Conservation (phyloP, 92 coral and sea anemone genomes). For the Isaurus tuberculatus region DNA sequence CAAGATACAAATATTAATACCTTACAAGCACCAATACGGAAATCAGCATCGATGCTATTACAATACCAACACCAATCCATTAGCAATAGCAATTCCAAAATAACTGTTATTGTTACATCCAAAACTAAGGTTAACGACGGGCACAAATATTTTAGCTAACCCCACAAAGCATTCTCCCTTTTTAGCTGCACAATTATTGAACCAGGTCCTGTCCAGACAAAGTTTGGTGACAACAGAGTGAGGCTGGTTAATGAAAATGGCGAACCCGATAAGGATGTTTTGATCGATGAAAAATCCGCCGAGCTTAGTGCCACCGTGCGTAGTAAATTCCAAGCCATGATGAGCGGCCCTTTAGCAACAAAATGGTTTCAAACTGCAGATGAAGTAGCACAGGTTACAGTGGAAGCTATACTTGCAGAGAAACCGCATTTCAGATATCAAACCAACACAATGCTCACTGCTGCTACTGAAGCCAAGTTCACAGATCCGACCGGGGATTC, state of each 20-base stretch:
- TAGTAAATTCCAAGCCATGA: conserved; percentile 51
- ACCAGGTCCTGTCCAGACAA: conserved; percentile 86
- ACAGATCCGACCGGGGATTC: conserved; percentile 89
- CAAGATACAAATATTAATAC: too few relatives aligned
- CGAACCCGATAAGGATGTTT: conserved; percentile 24
- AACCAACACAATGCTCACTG: conserved; percentile 75
- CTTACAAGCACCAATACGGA: too few relatives aligned
- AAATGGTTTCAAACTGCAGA: conserved; percentile 69
- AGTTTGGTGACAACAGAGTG: conserved; percentile 48
- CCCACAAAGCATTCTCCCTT: background rate
- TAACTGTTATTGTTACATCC: too few relatives aligned
- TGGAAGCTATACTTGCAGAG: conserved; percentile 72
- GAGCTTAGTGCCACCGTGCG: conserved; percentile 62
- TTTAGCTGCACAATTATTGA: conserved; percentile 80
- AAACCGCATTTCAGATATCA: conserved; percentile 90
- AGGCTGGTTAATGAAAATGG: conserved; percentile 5
- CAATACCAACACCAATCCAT: too few relatives aligned
- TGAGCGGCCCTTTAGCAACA: conserved; percentile 48
- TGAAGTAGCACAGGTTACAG: conserved; percentile 81
- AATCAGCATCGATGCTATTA: too few relatives aligned
- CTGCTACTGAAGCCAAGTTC: conserved; percentile 61
- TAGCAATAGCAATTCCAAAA: too few relatives aligned
- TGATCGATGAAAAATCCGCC: conserved; percentile 81
- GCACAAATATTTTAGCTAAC: too few relatives aligned
- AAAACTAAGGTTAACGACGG: too few relatives aligned